A percentile compares a stretch with the other conserved stretches of the same genome.
phyloP scores from a whole-genome alignment of 2,797 vertebrate species.

The Petrocephalus schoutedeni region DNA sequence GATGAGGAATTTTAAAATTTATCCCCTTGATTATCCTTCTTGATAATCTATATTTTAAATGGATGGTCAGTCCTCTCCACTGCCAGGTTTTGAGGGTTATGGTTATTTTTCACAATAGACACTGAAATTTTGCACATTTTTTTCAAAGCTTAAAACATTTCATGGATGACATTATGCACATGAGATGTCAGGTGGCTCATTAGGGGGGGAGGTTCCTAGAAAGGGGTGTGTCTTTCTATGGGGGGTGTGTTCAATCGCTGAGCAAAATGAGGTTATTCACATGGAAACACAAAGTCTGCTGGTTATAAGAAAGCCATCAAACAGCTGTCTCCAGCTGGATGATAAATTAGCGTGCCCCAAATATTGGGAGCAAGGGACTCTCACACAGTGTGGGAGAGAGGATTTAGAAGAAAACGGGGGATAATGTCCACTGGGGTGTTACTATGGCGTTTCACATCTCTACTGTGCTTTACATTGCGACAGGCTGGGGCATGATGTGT shows the following conservation, averaged over 20 bases:
- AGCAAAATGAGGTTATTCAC: slow-evolving; percentile 12
- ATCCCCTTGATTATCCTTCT: background rate
- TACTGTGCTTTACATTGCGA: background rate
- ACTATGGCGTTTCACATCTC: background rate
- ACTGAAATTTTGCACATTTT: background rate
- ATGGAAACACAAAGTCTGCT: slow-evolving; percentile 3
- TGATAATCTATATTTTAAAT: background rate
- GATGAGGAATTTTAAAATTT: background rate
- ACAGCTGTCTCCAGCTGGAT: background rate
- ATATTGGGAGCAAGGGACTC: background rate
- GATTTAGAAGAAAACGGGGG: background rate
- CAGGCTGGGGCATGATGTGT: background rate
- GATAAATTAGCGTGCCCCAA: background rate
- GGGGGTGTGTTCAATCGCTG: background rate
- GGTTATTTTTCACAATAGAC: background rate
- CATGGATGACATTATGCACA: background rate
- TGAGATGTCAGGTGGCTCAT: background rate
- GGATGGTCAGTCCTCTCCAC: background rate
- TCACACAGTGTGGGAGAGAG: background rate
- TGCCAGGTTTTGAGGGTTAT: background rate
- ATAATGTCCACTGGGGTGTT: background rate
- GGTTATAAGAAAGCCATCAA: background rate
- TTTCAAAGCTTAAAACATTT: background rate
- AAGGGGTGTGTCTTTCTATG: background rate
- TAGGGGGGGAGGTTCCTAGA: background rate